Conservation (phyloP, 64 coral and sea anemone species). For the Hydrozoanthus tunicans region DNA sequence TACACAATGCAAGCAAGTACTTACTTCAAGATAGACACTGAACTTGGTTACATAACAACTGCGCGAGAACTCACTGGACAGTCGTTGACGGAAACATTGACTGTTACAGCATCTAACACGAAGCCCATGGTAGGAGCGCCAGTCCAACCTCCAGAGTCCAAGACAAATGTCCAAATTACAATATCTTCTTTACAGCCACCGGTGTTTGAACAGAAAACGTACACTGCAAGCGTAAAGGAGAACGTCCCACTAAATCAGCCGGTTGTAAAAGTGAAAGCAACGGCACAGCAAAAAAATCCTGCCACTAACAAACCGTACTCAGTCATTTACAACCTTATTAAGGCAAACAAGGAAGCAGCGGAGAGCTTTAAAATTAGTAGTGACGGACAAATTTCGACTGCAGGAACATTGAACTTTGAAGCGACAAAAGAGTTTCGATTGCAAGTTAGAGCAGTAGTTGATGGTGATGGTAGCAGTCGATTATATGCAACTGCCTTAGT, state of each 20-base stretch:
- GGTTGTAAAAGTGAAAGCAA: constrained; percentile 19
- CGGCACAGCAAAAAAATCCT: not conserved
- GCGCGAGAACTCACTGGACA: not conserved
- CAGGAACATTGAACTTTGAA: constrained; percentile 44
- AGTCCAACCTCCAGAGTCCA: constrained; percentile 9
- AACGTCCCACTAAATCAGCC: not conserved
- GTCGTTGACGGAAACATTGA: not conserved
- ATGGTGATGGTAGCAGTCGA: not conserved
- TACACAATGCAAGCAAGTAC: constrained; percentile 14
- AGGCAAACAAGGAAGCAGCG: constrained; percentile 20
- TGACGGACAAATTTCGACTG: constrained; percentile 43
- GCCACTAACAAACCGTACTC: not conserved
- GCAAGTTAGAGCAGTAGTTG: constrained; percentile 39
- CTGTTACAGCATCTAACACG: constrained; percentile 38
- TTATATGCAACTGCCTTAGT: constrained; percentile 26
- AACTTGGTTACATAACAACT: not conserved
- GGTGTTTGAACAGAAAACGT: not conserved
- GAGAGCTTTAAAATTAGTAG: constrained; percentile 45
- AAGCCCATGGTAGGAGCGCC: constrained; percentile 12
- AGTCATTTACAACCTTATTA: constrained; percentile 37
- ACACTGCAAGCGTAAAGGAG: constrained; percentile 48
- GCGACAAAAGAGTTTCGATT: constrained; percentile 15
- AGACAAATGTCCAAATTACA: constrained; percentile 31
- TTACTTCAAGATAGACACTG: not conserved
- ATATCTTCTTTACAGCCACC: constrained; percentile 10